Evolutionary conservation across 2,797 vertebrate species (phyloP).

Genomic region (Thripadectes ignobilis): DNA sequence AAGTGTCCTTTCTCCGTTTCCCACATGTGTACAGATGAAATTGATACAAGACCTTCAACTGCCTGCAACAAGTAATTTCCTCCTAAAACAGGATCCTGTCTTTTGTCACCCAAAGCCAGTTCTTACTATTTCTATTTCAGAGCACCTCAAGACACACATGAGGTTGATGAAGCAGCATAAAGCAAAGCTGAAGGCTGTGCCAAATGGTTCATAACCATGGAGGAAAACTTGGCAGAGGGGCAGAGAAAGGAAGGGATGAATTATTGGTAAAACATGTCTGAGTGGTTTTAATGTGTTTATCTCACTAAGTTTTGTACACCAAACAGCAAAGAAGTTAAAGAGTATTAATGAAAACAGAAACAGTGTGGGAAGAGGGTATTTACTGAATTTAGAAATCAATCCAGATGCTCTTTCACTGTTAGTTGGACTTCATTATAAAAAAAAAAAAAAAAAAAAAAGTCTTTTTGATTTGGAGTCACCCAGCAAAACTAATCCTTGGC

Average conservation of each 20-base stretch:
- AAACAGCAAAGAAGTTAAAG: background rate
- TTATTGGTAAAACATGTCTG: background rate
- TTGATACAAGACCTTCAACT: background rate
- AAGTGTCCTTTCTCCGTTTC: background rate
- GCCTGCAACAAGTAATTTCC: background rate
- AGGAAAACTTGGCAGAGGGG: background rate
- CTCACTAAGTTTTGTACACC: background rate
- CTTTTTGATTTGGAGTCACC: background rate
- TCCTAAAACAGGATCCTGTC: background rate
- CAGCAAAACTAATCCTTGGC: background rate
- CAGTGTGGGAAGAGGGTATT: background rate
- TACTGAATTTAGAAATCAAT: background rate
- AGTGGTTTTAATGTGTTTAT: conserved; percentile 6
- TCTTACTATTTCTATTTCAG: background rate
- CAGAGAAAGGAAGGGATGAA: background rate
- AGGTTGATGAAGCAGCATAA: background rate
- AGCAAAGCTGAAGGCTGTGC: background rate
- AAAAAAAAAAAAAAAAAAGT: background rate
- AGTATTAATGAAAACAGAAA: background rate
- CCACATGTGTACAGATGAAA: background rate
- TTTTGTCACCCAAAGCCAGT: background rate
- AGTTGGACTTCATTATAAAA: background rate
- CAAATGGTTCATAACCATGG: background rate
- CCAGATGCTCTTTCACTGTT: background rate
- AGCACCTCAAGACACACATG: background rate